These are phyloP conservation scores for Hyposoter dolosus DNA, from an alignment of 2,888 invertebrate genomes.

Conservation along the genomic window DNA sequence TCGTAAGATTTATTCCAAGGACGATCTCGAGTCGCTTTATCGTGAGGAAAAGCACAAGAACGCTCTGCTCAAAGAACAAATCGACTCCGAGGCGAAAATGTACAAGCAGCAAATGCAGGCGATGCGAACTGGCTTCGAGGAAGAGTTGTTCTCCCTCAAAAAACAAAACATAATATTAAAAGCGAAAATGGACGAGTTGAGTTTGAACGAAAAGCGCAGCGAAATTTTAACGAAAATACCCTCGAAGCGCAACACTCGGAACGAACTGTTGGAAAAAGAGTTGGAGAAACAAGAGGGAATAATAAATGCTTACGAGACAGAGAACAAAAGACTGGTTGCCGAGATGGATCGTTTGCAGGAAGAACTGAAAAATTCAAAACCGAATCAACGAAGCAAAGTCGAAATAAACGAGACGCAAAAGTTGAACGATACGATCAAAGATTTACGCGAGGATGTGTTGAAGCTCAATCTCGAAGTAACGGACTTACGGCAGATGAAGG, in stretches of 20 bases:
- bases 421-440: conserved; percentile 79
- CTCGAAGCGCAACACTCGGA: conserved; percentile 75
- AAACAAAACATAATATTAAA: conserved; percentile 82
- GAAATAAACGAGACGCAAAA: conserved; percentile 74
- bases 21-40: conserved; percentile 79
- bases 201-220: conserved; percentile 73
- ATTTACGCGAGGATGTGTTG: conserved; percentile 79
- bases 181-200: conserved; percentile 80
- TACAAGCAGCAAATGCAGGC: conserved; percentile 81
- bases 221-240: conserved; percentile 60
- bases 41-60: conserved; percentile 81
- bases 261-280: conserved; percentile 78
- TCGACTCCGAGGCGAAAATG: conserved; percentile 79
- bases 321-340: conserved; percentile 81
- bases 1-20: conserved; percentile 72
- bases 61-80: conserved; percentile 78
- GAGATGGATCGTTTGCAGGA: conserved; percentile 79
- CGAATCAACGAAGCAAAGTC: conserved; percentile 73
- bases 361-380: conserved; percentile 76
- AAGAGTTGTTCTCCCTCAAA: conserved; percentile 80
- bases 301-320: conserved; percentile 80
- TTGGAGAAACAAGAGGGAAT: conserved; percentile 81
- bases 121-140: conserved; percentile 80
- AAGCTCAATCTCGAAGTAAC: conserved; percentile 79
- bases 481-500: conserved; percentile 79